Evolutionary conservation across 2,888 invertebrate species (phyloP).

Genomic region (Lamproptera curius): DNA sequence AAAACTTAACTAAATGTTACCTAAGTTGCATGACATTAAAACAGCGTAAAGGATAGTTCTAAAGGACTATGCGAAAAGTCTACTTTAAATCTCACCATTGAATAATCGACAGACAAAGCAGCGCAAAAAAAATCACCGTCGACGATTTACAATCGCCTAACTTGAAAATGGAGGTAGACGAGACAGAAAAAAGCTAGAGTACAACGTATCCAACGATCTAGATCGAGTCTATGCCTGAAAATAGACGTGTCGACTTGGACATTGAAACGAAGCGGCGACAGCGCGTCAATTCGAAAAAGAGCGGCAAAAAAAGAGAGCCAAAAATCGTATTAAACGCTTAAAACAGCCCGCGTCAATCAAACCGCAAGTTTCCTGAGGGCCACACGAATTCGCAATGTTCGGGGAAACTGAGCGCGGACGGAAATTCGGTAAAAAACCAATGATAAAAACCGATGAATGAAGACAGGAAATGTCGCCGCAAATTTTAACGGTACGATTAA

Average conservation of each 20-base stretch:
- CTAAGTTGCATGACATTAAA: not conserved
- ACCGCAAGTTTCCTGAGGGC: constrained; percentile 34
- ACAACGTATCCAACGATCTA: constrained; percentile 56
- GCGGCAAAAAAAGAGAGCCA: constrained; percentile 31
- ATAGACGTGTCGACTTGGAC: constrained; percentile 25
- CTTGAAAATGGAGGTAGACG: not conserved
- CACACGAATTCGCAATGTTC: constrained; percentile 49
- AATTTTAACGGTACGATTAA: too few species aligned
- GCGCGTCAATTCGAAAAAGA: constrained; percentile 44
- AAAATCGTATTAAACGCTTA: constrained; percentile 51
- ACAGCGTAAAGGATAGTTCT: not conserved
- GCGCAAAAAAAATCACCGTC: constrained; percentile 32
- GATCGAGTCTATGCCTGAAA: constrained; percentile 45
- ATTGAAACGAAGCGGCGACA: constrained; percentile 35
- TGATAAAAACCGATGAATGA: too few species aligned
- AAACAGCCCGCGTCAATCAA: constrained; percentile 47
- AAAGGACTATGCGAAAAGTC: too few species aligned
- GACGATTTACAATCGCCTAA: constrained; percentile 20
- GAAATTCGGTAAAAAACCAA: constrained; percentile 30
- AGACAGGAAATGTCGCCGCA: too few species aligned
- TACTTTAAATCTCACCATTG: too few species aligned
- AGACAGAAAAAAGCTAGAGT: constrained; percentile 36
- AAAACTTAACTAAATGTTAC: too few species aligned
- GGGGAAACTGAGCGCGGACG: constrained; percentile 26
- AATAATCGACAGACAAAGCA: constrained; percentile 1